These are phyloP conservation scores for Ophion ventricosus DNA, from an alignment of 2,888 invertebrate genomes.

Conservation along the genomic window DNA sequence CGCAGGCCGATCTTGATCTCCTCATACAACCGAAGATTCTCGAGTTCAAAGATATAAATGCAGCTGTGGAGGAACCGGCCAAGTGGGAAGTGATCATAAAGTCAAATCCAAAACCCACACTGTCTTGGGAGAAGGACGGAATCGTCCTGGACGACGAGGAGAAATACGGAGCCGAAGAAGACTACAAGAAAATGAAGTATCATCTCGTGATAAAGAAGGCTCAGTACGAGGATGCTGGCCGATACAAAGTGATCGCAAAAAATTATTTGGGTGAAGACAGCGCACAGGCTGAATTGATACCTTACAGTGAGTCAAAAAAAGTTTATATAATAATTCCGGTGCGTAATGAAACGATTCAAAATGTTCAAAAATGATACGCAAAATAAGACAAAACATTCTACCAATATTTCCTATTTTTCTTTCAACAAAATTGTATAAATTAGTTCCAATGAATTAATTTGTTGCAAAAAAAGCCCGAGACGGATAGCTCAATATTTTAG, in stretches of 20 bases:
- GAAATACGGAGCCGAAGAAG: slow-evolving; percentile 86
- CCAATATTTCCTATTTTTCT: too few relatives aligned
- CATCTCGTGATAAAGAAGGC: slow-evolving; percentile 90
- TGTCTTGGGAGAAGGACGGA: slow-evolving; percentile 91
- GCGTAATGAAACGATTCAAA: too few relatives aligned
- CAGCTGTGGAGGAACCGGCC: slow-evolving; percentile 91
- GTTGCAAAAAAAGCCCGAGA: too few relatives aligned
- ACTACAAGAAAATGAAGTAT: slow-evolving; percentile 87
- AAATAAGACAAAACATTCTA: too few relatives aligned
- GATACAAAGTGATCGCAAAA: slow-evolving; percentile 90
- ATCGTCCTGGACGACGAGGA: slow-evolving; percentile 86
- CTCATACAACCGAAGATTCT: slow-evolving; percentile 91
- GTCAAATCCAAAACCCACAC: slow-evolving; percentile 95
- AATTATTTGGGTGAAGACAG: slow-evolving; percentile 91
- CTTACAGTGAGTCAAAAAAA: slow-evolving; percentile 87
- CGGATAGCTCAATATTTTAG: too few relatives aligned
- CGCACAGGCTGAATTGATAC: slow-evolving; percentile 88
- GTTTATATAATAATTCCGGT: too few relatives aligned
- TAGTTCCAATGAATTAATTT: too few relatives aligned
- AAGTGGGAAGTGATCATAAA: slow-evolving; percentile 92
- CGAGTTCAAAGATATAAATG: slow-evolving; percentile 89
- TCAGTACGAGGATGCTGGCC: slow-evolving; percentile 89
- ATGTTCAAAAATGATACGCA: too few relatives aligned
- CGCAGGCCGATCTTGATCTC: slow-evolving; percentile 89
- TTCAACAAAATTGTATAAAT: too few relatives aligned